phyloP scores from a whole-genome alignment of 2,113 vertebrate species.

The Tragelaphus buxtoni region DNA sequence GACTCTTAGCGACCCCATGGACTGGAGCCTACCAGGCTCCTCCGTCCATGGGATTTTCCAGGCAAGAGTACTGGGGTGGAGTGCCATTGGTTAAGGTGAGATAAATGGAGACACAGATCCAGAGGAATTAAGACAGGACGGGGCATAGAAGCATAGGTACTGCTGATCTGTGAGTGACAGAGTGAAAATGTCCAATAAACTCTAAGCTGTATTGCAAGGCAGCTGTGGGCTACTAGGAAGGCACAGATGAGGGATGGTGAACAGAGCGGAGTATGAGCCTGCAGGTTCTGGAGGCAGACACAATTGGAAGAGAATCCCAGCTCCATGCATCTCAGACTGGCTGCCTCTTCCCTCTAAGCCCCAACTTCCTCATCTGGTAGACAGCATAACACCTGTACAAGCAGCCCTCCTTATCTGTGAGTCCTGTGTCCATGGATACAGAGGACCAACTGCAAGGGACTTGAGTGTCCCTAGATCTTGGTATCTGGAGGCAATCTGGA shows the following conservation, averaged over 20 bases:
- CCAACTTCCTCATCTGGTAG: neutral
- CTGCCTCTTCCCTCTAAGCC: neutral
- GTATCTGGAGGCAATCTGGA: neutral
- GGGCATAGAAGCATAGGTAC: neutral
- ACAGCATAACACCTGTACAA: neutral
- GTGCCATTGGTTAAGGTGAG: neutral
- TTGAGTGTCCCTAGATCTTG: neutral
- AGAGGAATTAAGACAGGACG: neutral
- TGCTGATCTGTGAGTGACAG: neutral
- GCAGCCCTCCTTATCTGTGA: neutral
- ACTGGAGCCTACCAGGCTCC: too few species aligned
- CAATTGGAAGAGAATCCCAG: neutral
- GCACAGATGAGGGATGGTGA: accelerated
- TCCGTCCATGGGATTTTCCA: too few species aligned
- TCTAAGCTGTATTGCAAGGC: neutral
- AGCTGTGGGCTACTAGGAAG: neutral
- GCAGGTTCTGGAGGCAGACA: neutral
- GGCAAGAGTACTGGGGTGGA: too few species aligned
- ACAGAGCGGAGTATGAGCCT: neutral
- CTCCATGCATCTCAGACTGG: too few species aligned
- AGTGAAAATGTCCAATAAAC: neutral
- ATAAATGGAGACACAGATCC: neutral
- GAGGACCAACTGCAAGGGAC: neutral
- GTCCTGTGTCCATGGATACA: neutral
- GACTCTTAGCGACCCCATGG: too few species aligned